Conservation (phyloP, 2,113 vertebrate genomes). For the Halichoerus grypus region DNA sequence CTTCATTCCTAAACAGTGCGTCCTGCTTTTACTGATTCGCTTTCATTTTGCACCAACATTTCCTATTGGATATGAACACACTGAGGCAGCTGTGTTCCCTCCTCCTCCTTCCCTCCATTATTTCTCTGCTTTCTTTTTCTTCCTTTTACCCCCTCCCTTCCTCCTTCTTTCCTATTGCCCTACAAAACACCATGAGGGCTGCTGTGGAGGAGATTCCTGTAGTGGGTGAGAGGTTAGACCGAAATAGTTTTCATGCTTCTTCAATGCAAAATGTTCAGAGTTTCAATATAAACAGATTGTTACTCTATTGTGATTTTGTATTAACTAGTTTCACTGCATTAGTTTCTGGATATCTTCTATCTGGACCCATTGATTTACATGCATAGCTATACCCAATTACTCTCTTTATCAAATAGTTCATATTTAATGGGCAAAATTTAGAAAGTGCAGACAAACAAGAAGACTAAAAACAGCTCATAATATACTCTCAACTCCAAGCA, state of each 20-base stretch:
- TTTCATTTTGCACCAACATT: not conserved
- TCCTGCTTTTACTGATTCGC: too few species aligned
- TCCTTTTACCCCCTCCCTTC: not conserved
- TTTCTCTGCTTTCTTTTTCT: not conserved
- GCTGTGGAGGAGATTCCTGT: not conserved
- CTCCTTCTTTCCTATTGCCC: not conserved
- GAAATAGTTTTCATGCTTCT: not conserved
- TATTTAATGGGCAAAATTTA: not conserved
- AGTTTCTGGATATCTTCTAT: not conserved
- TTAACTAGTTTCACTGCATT: not conserved
- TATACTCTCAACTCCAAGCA: not conserved
- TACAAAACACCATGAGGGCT: not conserved
- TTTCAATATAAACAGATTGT: not conserved
- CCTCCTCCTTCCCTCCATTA: not conserved
- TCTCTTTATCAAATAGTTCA: not conserved
- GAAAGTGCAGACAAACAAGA: not conserved
- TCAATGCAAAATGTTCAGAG: not conserved
- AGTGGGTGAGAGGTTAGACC: not conserved
- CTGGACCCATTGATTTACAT: not conserved
- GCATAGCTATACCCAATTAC: not conserved
- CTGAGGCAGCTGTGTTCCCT: not conserved
- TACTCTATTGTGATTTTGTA: not conserved
- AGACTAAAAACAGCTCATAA: not conserved
- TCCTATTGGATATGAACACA: not conserved
- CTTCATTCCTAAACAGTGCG: not conserved